These are phyloP conservation scores for Philantomba maxwellii DNA, from an alignment of 2,113 vertebrate genomes.

Conservation along the genomic window DNA sequence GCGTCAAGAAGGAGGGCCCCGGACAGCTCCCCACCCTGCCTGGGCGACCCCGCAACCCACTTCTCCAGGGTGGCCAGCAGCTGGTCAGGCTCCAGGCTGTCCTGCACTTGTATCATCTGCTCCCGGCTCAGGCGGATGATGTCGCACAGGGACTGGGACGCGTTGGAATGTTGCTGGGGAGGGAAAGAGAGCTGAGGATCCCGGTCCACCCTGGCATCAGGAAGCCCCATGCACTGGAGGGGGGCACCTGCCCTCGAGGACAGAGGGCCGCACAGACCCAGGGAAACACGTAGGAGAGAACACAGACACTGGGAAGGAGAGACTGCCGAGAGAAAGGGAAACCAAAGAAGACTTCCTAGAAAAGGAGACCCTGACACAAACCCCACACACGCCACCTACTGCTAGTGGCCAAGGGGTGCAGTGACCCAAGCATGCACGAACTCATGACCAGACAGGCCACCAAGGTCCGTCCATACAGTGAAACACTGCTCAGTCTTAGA, in stretches of 20 bases:
- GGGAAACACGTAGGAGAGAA: background rate
- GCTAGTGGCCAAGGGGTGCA: background rate
- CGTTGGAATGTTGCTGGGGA: slow-evolving; percentile 80
- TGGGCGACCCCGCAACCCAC: slow-evolving; percentile 50
- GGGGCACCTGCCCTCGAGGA: background rate
- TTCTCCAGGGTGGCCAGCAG: slow-evolving; percentile 78
- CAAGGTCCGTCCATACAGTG: accelerated
- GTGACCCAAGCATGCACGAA: accelerated
- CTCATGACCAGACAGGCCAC: background rate
- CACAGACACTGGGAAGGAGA: background rate
- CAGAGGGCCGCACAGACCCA: background rate
- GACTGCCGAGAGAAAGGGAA: background rate
- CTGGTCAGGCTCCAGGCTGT: slow-evolving; percentile 75
- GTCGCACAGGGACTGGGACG: slow-evolving; percentile 79
- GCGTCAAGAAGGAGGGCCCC: background rate
- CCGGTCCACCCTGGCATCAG: accelerated
- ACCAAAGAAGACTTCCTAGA: background rate
- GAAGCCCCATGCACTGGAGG: background rate
- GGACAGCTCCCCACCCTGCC: background rate
- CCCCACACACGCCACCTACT: accelerated
- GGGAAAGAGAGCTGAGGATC: background rate
- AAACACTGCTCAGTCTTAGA: background rate
- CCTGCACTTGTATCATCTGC: slow-evolving; percentile 78
- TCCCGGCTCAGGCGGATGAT: slow-evolving; percentile 81
- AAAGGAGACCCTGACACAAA: background rate